Evolutionary conservation across 2,888 invertebrate species (phyloP).

Genomic region (Drosophila prolongata): DNA sequence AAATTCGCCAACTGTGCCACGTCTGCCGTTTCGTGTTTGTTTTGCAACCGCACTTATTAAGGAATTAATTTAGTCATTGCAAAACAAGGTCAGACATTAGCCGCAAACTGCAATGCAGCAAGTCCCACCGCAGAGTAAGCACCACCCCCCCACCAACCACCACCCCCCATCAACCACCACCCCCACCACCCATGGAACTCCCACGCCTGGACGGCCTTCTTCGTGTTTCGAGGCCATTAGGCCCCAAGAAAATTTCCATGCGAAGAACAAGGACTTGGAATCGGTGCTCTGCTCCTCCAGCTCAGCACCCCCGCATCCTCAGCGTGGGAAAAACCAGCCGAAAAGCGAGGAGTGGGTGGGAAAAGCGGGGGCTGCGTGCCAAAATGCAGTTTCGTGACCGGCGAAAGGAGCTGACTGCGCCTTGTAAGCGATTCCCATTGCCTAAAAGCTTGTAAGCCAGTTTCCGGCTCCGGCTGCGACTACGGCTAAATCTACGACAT

Average conservation of each 20-base stretch:
- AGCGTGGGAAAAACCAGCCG: constrained; percentile 77
- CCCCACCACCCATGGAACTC: constrained; percentile 33
- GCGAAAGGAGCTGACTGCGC: constrained; percentile 34
- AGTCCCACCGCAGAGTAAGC: constrained; percentile 31
- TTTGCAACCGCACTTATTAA: constrained; percentile 70
- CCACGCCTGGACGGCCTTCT: constrained; percentile 45
- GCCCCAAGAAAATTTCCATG: constrained; percentile 69
- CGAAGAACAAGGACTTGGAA: constrained; percentile 34
- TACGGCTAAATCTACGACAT: constrained; percentile 41
- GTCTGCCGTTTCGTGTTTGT: constrained; percentile 74
- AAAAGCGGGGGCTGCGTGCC: constrained; percentile 59
- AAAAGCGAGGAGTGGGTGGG: constrained; percentile 33
- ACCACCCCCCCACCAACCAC: too few species aligned
- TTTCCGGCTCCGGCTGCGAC: constrained; percentile 63
- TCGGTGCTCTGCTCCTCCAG: constrained; percentile 20
- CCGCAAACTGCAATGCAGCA: constrained; percentile 85
- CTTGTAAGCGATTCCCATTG: constrained; percentile 72
- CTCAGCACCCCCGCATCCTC: constrained; percentile 24
- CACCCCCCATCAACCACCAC: too few species aligned
- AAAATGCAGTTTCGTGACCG: constrained; percentile 72
- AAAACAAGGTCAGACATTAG: constrained; percentile 84
- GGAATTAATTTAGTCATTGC: constrained; percentile 80
- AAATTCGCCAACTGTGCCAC: constrained; percentile 67
- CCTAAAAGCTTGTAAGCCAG: constrained; percentile 80
- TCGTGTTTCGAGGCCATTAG: constrained; percentile 73